phyloP scores from a whole-genome alignment of 2,797 vertebrate genomes.

The Jordanella pulchra region DNA sequence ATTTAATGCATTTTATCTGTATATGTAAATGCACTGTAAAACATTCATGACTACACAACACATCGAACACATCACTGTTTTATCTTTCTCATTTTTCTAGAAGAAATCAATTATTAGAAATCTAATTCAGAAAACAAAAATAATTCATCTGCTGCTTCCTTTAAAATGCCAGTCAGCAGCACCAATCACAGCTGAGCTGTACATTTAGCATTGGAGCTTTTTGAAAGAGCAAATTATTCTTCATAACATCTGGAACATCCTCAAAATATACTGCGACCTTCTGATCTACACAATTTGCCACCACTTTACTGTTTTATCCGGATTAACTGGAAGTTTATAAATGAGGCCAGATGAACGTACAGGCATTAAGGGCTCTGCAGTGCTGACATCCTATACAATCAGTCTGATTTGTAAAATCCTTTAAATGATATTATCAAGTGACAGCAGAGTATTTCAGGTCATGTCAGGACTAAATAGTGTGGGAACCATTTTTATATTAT shows the following conservation, averaged over 20 bases:
- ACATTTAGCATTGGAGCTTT: conserved; percentile 36
- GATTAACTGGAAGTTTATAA: conserved; percentile 49
- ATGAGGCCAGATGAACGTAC: conserved; percentile 41
- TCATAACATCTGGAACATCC: conserved; percentile 51
- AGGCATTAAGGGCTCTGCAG: conserved; percentile 40
- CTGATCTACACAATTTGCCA: conserved; percentile 37
- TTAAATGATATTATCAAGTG: not conserved
- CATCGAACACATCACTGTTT: conserved; percentile 31
- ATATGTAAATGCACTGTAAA: conserved; percentile 44
- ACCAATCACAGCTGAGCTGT: not conserved
- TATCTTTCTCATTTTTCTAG: conserved; percentile 31
- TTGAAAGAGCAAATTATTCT: conserved; percentile 44
- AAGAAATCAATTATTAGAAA: conserved; percentile 43
- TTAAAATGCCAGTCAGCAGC: not conserved
- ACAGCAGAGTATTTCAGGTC: conserved; percentile 4
- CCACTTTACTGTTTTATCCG: conserved; percentile 50
- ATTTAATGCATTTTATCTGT: conserved; percentile 20
- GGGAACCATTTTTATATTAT: not conserved
- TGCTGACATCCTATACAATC: conserved; percentile 25
- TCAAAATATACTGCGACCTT: conserved; percentile 39
- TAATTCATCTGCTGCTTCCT: conserved; percentile 5
- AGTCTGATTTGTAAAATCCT: conserved; percentile 26
- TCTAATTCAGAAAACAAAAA: conserved; percentile 39
- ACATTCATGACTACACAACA: conserved; percentile 55
- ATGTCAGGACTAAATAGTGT: conserved; percentile 3